These are phyloP conservation scores for Scomber scombrus DNA, from an alignment of 2,113 vertebrate species.

Conservation along the genomic window DNA sequence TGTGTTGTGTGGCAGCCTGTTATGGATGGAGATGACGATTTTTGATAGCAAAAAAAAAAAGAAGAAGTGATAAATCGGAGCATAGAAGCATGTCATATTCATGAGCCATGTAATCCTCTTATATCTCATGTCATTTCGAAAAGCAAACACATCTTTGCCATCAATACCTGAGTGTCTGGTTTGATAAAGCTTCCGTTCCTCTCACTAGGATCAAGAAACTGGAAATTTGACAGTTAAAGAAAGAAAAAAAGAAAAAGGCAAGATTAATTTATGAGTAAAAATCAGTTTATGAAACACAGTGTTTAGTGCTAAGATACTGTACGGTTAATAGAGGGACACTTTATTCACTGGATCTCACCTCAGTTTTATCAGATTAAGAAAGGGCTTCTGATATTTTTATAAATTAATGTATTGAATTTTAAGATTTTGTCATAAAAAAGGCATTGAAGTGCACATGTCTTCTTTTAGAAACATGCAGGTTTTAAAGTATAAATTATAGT, in stretches of 20 bases:
- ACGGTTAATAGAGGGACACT: neutral
- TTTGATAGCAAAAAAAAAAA: conserved; percentile 41
- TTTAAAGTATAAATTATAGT: neutral
- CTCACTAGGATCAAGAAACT: neutral
- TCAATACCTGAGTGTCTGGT: conserved; percentile 38
- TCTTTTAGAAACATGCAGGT: neutral
- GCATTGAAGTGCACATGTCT: neutral
- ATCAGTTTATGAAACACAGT: too few relatives aligned
- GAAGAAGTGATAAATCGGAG: conserved; percentile 57
- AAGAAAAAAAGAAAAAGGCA: neutral
- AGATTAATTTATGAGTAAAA: too few relatives aligned
- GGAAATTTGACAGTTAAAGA: too few relatives aligned
- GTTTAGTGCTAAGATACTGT: neutral
- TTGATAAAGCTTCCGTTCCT: conserved; percentile 22
- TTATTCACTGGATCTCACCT: too few relatives aligned
- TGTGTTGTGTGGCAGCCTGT: conserved; percentile 52
- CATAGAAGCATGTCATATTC: conserved; percentile 52
- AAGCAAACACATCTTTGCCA: conserved; percentile 57
- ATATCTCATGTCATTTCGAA: conserved; percentile 51
- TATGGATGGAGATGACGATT: conserved; percentile 51
- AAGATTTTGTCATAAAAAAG: neutral
- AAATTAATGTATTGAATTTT: neutral
- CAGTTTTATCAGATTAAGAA: neutral
- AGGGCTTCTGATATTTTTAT: neutral
- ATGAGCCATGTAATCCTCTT: conserved; percentile 71